Percentiles rank a stretch among this genome's conserved stretches.
Evolutionary conservation across 2,113 vertebrate species (phyloP).

Genomic region (Syngnathus scovelli): DNA sequence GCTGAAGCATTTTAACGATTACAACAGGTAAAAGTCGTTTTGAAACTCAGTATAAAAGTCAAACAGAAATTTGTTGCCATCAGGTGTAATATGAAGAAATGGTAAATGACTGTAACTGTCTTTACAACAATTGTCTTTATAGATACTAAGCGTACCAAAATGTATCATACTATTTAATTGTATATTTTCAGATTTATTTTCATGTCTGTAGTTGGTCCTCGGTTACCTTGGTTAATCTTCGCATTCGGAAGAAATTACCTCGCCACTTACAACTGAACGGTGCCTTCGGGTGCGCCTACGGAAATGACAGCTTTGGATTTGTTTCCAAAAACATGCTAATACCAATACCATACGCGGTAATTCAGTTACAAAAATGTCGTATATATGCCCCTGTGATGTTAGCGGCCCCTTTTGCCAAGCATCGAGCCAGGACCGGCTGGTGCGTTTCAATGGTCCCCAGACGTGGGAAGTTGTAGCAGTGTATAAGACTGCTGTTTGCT

Average conservation of each 20-base stretch:
- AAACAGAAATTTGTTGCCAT: not conserved
- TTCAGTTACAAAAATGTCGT: conserved; percentile 15
- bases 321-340: not conserved
- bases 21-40: not conserved
- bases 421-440: conserved; percentile 37
- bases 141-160: not conserved
- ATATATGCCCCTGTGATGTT: not conserved
- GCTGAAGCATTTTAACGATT: not conserved
- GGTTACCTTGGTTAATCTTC: not conserved
- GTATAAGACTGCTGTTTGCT: conserved; percentile 61
- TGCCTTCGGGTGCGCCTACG: not conserved
- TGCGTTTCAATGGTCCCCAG: conserved; percentile 43
- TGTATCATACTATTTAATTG: not conserved
- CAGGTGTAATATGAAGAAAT: not conserved
- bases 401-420: conserved; percentile 39
- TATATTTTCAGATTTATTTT: not conserved
- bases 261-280: not conserved
- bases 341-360: not conserved
- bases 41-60: not conserved
- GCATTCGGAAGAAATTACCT: not conserved
- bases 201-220: not conserved
- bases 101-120: too few relatives aligned
- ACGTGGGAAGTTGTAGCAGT: conserved; percentile 35
- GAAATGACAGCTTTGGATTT: not conserved
- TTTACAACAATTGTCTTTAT: not conserved